phyloP scores from a whole-genome alignment of 2,113 vertebrate genomes.

The Addax nasomaculatus region DNA sequence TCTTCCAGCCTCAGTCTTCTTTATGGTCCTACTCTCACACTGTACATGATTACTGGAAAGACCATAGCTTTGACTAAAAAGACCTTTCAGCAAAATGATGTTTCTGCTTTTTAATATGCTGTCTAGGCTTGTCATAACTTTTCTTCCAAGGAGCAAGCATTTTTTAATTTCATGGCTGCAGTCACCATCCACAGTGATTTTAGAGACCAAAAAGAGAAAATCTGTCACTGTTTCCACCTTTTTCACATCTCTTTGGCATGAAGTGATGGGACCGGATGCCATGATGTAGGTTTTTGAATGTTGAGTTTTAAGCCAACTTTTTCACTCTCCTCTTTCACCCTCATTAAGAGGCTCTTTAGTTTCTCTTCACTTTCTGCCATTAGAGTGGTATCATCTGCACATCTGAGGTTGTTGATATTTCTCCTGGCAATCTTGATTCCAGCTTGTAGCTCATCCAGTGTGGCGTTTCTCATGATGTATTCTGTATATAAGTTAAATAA shows the following conservation, averaged over 20 bases:
- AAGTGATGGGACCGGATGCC: not conserved
- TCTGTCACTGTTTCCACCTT: not conserved
- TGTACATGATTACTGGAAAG: not conserved
- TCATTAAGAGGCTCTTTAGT: not conserved
- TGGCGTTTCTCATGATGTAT: not conserved
- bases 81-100: not conserved
- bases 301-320: not conserved
- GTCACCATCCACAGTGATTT: not conserved
- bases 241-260: not conserved
- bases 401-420: not conserved
- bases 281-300: not conserved
- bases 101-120: not conserved
- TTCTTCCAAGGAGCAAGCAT: not conserved
- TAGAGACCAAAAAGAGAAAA: not conserved
- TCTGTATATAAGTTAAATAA: not conserved
- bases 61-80: not conserved
- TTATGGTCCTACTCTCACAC: not conserved
- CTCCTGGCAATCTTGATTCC: not conserved
- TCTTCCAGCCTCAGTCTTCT: not conserved
- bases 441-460: not conserved
- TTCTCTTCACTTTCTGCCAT: not conserved
- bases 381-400: not conserved
- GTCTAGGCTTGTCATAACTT: not conserved
- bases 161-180: not conserved
- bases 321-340: not conserved